These are phyloP conservation scores for Parasteatoda lunata DNA, from an alignment of 2,888 invertebrate species.

Conservation along the genomic window DNA sequence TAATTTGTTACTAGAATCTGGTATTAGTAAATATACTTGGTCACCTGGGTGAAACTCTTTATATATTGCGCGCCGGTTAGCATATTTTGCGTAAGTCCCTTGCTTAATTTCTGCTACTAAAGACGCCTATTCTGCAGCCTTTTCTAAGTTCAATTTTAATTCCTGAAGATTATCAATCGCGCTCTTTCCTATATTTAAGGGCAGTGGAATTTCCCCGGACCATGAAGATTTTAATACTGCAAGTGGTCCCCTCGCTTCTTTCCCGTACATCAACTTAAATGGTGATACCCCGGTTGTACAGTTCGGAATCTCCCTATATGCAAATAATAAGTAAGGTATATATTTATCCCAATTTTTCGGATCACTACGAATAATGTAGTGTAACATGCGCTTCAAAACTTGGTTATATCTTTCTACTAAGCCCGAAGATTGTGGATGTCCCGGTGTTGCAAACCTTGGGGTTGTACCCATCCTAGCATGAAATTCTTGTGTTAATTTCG, in stretches of 20 bases:
- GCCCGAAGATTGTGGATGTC: not conserved
- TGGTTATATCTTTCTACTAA: not conserved
- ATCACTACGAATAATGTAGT: not conserved
- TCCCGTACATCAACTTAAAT: conserved; percentile 8
- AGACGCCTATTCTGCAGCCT: no score
- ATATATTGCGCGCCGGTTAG: no score
- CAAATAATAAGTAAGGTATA: not conserved
- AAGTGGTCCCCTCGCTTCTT: not conserved
- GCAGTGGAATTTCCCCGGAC: no score
- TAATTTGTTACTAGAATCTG: no score
- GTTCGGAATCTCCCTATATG: not conserved
- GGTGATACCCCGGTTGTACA: conserved; percentile 5
- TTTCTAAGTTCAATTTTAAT: no score
- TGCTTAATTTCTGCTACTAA: no score
- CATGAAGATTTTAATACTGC: no score
- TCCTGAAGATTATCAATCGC: no score
- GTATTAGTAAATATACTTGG: no score
- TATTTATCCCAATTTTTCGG: conserved; percentile 10
- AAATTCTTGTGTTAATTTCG: not conserved
- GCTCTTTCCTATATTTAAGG: no score
- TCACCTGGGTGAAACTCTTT: no score
- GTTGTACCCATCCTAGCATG: not conserved
- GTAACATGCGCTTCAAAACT: not conserved
- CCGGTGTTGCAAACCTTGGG: not conserved
- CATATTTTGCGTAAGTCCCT: no score